These are phyloP conservation scores for Coecobrya sp. DNA, from an alignment of 2,888 invertebrate species.

Conservation along the genomic window DNA sequence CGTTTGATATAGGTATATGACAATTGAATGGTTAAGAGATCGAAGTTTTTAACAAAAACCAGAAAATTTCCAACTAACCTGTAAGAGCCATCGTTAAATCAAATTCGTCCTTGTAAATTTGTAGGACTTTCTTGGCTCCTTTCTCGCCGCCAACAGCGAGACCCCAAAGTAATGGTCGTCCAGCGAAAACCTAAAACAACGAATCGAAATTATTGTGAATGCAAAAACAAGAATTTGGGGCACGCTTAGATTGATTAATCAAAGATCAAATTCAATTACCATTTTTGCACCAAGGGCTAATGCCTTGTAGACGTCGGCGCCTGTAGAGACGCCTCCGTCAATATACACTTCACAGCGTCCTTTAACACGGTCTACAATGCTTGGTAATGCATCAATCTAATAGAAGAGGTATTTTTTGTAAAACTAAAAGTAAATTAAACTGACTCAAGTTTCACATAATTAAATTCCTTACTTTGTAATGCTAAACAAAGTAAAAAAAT, in stretches of 20 bases:
- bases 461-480: too few species aligned
- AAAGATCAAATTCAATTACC: constrained; percentile 88
- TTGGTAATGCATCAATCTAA: constrained; percentile 88
- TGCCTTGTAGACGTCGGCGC: constrained; percentile 96
- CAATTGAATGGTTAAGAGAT: background rate
- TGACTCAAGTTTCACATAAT: too few species aligned
- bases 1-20: background rate
- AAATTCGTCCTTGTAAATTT: constrained; percentile 92
- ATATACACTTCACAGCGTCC: constrained; percentile 93
- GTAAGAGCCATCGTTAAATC: constrained; percentile 92
- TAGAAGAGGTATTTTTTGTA: too few species aligned
- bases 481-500: constrained; percentile 71
- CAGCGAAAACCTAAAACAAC: constrained; percentile 92
- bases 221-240: background rate
- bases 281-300: constrained; percentile 96
- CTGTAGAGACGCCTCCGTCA: constrained; percentile 95
- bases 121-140: constrained; percentile 92
- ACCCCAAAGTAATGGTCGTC: constrained; percentile 96
- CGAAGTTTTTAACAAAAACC: background rate
- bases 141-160: constrained; percentile 91
- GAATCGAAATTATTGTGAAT: background rate
- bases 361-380: constrained; percentile 92
- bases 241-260: background rate
- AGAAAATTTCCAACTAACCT: constrained; percentile 89
- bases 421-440: too few species aligned